Base-by-base conservation (phyloP, 2,113 vertebrate species). In the Spilogale gracilis region DNA sequence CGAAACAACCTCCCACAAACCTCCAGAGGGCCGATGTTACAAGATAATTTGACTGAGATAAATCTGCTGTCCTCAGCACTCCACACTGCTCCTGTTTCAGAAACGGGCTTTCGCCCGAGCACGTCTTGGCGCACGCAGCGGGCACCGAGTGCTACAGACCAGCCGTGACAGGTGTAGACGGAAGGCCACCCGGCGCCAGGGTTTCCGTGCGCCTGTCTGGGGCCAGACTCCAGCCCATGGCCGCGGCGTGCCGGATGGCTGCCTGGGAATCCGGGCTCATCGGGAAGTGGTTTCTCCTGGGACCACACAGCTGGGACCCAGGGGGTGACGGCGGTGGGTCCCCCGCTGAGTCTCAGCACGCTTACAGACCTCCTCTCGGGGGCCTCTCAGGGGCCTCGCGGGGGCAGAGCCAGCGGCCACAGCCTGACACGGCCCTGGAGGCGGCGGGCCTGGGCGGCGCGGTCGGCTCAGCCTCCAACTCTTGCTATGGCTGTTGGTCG, bases 211-310 rank as follows among this genome's bases (percentile, higher is more conserved):
- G 11, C 21, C 71, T 7, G 71, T 20, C 48, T 4, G 27, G 18
- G n/a, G 45, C 8, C 17, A 32, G 7, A 16, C 4, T 9, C 27
- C 7, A 30, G 56, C 6, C 12, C 0, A 8, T 4, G 45, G 25
- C 6, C 9, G 6, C 13, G 3, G 48, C 20, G 12, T 5, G 8
- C 67, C 6, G 9, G 30, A 60, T 9, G 20, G 20, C 67, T 4
- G 6, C 65, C 38, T 1, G 48, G 1, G 69, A 78, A n/a, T 23
- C 30, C 30, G 38, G 3, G 84, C 21, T 50, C 50, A 30, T 30
- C 16, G 17, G 30, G 17, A 43, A 54, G 48, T 23, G 43, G 25
- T 12, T 10, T 32, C 56, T 43, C 60, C 5, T 17, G 21, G 93
- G 52, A 45, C 73, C 10, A 18, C 20, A 6, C 13, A 48, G 54